phyloP scores from a whole-genome alignment of 2,797 vertebrate species.

The Peromyscus eremicus region DNA sequence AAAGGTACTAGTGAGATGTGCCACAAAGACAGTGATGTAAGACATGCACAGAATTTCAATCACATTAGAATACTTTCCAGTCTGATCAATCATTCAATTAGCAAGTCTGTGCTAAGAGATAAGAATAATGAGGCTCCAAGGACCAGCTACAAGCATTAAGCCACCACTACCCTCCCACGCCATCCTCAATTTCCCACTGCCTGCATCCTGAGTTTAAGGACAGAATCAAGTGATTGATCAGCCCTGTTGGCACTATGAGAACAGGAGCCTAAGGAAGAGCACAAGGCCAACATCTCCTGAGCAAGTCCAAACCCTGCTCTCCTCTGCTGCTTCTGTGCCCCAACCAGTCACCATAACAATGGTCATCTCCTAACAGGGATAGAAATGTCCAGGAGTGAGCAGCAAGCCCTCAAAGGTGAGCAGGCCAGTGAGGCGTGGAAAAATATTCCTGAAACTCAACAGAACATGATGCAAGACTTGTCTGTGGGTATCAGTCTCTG shows the following conservation, averaged over 20 bases:
- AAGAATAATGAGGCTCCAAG: neutral
- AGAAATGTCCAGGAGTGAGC: neutral
- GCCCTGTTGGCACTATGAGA: neutral
- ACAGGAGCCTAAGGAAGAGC: neutral
- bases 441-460: neutral
- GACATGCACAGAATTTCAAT: neutral
- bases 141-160: neutral
- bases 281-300: neutral
- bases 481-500: neutral
- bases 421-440: neutral
- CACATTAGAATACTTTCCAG: neutral
- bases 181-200: too few relatives aligned
- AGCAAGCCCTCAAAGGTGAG: neutral
- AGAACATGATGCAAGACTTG: neutral
- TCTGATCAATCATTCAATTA: neutral
- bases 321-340: too few relatives aligned
- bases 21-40: neutral
- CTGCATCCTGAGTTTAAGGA: too few relatives aligned
- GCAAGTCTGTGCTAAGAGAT: neutral
- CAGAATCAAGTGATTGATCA: too few relatives aligned
- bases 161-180: accelerated
- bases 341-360: neutral
- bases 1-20: neutral
- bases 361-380: neutral
- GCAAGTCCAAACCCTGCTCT: neutral